These are phyloP conservation scores for Corydoras sp. DNA, from an alignment of 2,113 vertebrate species.

Conservation along the genomic window DNA sequence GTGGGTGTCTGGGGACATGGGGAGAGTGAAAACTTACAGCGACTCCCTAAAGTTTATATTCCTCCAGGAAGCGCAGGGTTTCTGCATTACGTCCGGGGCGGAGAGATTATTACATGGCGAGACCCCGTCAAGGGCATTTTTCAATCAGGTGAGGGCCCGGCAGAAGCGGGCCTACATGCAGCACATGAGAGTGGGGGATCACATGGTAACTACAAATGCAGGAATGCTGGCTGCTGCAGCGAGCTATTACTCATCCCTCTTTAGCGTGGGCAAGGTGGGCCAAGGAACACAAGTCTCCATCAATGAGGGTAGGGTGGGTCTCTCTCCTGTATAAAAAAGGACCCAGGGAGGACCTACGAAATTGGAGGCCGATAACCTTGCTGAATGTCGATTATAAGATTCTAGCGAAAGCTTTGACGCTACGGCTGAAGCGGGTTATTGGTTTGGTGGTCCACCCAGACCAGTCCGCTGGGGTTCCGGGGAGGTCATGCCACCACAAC, in stretches of 20 bases:
- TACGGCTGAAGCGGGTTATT: neutral
- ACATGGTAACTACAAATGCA: neutral
- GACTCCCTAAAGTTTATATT: neutral
- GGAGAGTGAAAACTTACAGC: too few species aligned
- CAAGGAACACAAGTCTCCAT: neutral
- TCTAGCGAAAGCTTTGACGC: neutral
- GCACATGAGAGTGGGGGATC: neutral
- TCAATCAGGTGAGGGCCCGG: neutral
- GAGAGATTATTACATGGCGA: neutral
- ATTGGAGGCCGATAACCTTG: too few species aligned
- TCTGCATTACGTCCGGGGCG: neutral
- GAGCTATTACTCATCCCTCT: neutral
- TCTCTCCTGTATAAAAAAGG: too few species aligned
- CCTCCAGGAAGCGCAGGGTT: neutral
- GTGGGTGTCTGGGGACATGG: too few species aligned
- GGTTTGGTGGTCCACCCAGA: neutral
- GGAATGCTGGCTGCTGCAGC: neutral
- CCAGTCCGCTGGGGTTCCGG: neutral
- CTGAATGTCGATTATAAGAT: neutral
- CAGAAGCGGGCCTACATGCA: neutral
- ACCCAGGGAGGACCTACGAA: too few species aligned
- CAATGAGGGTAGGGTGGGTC: too few species aligned
- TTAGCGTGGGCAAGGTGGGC: neutral
- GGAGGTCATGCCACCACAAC: neutral
- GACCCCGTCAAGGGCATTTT: neutral